A percentile compares a stretch with the other conserved stretches of the same genome.
Evolutionary conservation across 64 coral and sea anemone genomes (phyloP).

Genomic region (Montipora sp.): DNA sequence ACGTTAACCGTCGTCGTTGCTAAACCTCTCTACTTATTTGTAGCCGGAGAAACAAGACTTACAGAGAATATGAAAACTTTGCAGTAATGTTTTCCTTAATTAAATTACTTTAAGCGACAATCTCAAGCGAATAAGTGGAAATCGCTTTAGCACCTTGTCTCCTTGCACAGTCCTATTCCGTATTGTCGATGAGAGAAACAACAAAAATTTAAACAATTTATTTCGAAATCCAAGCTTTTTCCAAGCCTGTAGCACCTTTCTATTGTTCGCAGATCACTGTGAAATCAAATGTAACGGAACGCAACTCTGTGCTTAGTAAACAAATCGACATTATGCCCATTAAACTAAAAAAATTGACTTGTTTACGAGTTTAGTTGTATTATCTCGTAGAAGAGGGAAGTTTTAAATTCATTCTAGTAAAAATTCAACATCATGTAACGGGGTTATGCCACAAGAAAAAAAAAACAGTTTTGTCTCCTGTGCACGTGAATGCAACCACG

Average conservation of each 20-base stretch:
- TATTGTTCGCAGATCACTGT: not conserved
- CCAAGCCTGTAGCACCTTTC: not conserved
- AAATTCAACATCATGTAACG: no score
- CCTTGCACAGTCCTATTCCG: not conserved
- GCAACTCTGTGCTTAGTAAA: not conserved
- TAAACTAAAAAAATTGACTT: not conserved
- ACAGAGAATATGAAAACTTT: not conserved
- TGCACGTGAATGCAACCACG: no score
- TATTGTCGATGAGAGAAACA: no score
- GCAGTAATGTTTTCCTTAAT: not conserved
- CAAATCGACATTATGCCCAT: not conserved
- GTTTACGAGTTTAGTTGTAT: no score
- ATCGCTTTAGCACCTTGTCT: constrained; percentile 11
- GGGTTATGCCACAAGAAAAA: no score
- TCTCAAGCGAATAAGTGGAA: not conserved
- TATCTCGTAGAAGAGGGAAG: no score
- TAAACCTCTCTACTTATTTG: no score
- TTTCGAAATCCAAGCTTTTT: no score
- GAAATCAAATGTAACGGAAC: not conserved
- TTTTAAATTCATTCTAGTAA: no score
- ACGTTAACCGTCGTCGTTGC: no score
- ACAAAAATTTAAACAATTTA: no score
- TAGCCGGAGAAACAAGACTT: not conserved
- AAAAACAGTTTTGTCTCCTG: no score
- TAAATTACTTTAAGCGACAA: not conserved